Evolutionary conservation across 35 echinoderm and acorn worm species (phyloP).

Genomic region (Lytechinus variegatus): DNA sequence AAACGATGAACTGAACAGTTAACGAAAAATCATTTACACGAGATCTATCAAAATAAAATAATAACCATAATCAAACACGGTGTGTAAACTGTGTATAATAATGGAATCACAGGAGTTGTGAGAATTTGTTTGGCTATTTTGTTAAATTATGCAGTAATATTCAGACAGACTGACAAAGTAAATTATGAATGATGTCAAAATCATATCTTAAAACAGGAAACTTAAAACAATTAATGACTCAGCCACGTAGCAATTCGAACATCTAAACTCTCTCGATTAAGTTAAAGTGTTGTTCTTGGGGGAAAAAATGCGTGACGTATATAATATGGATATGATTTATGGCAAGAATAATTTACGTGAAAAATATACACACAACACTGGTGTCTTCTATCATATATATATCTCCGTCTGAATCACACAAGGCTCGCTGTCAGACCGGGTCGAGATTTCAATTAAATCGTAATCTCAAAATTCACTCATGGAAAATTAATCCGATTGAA

Average conservation of each 20-base stretch:
- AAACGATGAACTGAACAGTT: neutral
- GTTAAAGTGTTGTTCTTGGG: neutral
- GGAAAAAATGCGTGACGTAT: neutral
- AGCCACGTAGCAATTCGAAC: neutral
- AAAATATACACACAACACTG: neutral
- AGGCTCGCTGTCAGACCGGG: constrained; percentile 17
- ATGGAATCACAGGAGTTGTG: no score
- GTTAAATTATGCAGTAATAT: neutral
- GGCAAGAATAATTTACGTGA: constrained; percentile 23
- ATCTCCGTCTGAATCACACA: neutral
- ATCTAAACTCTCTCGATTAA: neutral
- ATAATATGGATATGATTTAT: constrained; percentile 16
- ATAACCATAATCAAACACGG: no score
- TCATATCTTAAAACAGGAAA: neutral
- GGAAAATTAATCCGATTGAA: constrained; percentile 56
- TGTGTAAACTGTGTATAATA: no score
- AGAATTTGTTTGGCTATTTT: no score
- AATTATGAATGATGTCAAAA: neutral
- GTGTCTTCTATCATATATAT: neutral
- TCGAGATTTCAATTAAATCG: constrained; percentile 55
- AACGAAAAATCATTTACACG: neutral
- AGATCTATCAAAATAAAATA: neutral
- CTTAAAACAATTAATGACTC: neutral
- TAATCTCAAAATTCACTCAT: constrained; percentile 54
- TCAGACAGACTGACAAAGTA: neutral